phyloP scores from a whole-genome alignment of 2,113 vertebrate genomes.

The Calonectris borealis region DNA sequence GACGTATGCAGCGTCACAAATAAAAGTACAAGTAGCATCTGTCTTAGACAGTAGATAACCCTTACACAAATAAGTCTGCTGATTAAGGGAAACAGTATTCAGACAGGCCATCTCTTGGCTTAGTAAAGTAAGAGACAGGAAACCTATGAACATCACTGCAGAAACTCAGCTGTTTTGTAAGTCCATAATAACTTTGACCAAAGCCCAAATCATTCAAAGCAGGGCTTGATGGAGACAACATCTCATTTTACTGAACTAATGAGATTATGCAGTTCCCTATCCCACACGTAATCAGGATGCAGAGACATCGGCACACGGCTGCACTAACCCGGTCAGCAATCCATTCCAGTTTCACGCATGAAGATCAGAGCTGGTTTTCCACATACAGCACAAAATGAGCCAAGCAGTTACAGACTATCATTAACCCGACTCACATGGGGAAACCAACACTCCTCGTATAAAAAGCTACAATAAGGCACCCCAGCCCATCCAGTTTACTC shows the following conservation, averaged over 20 bases:
- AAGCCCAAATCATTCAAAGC: rapidly evolving
- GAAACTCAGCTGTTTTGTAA: neutral
- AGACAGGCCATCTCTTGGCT: neutral
- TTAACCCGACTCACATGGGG: rapidly evolving
- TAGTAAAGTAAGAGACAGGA: neutral
- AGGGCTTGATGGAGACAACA: rapidly evolving
- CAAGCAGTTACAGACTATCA: rapidly evolving
- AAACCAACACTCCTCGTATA: rapidly evolving
- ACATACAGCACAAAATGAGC: rapidly evolving
- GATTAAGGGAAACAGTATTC: neutral
- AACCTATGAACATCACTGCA: rapidly evolving
- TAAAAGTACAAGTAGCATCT: neutral
- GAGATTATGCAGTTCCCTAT: rapidly evolving
- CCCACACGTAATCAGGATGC: rapidly evolving
- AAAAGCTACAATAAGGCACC: rapidly evolving
- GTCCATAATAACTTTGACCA: rapidly evolving
- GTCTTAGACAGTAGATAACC: rapidly evolving
- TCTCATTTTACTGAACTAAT: neutral
- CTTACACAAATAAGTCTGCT: neutral
- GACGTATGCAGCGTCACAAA: neutral
- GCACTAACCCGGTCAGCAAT: rapidly evolving
- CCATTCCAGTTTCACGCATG: rapidly evolving
- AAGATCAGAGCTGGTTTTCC: neutral
- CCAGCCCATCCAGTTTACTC: slow-evolving; percentile 23
- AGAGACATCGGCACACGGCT: rapidly evolving